A percentile compares a stretch with the other conserved stretches of the same genome.
Conservation (phyloP, 2,113 vertebrate genomes). For the Turdus rufiventris region DNA sequence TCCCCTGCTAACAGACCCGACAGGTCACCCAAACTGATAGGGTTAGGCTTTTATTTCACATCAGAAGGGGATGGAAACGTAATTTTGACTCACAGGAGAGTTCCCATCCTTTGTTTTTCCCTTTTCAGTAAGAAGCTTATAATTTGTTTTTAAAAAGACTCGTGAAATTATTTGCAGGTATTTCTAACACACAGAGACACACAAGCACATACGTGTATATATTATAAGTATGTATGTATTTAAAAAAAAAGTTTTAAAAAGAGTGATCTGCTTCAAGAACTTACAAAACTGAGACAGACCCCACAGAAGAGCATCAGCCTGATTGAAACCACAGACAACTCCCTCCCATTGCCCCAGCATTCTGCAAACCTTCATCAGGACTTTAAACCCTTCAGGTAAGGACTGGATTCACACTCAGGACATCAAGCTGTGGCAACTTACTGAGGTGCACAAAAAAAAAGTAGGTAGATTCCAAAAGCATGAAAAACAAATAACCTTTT, state of each 20-base stretch:
- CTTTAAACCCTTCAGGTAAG: background rate
- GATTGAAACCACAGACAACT: background rate
- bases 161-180: background rate
- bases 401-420: background rate
- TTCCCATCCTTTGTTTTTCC: background rate
- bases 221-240: too few relatives aligned
- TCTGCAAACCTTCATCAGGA: background rate
- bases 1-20: slow-evolving; percentile 6
- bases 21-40: slow-evolving; percentile 41
- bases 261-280: background rate
- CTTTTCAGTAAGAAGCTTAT: background rate
- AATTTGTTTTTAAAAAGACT: background rate
- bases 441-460: background rate
- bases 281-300: background rate
- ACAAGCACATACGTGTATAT: background rate
- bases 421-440: background rate
- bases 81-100: slow-evolving; percentile 14
- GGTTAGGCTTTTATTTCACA: slow-evolving; percentile 15
- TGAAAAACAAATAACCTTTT: background rate
- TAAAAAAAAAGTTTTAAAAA: background rate
- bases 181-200: background rate
- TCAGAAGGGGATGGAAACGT: slow-evolving; percentile 17
- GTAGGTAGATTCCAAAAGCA: background rate
- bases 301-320: background rate
- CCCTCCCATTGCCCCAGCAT: background rate